Percentiles rank a stretch among this genome's conserved stretches.
phyloP scores from a whole-genome alignment of 2,113 vertebrate genomes.

The Nothocercus julius region DNA sequence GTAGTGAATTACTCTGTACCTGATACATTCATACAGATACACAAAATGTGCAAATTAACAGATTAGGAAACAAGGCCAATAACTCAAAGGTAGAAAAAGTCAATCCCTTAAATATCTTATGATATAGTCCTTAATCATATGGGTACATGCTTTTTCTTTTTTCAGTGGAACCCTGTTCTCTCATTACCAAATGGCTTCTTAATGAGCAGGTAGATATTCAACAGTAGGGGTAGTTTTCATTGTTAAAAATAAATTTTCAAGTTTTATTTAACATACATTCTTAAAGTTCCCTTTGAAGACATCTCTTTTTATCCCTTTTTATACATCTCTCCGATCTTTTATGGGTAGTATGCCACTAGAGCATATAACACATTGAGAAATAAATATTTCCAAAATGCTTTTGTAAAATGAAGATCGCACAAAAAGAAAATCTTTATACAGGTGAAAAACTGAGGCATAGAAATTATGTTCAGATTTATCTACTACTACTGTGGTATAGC shows the following conservation, averaged over 20 bases:
- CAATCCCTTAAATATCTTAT: not conserved
- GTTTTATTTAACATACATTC: constrained; percentile 40
- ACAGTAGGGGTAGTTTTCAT: not conserved
- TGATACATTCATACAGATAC: not conserved
- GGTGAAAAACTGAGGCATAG: not conserved
- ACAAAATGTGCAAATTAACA: not conserved
- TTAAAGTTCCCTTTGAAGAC: constrained; percentile 27
- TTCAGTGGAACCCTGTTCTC: not conserved
- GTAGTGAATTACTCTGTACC: not conserved
- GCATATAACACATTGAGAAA: not conserved
- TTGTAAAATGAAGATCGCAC: not conserved
- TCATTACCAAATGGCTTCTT: constrained; percentile 9
- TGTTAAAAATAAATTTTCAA: constrained; percentile 22
- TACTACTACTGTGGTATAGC: not conserved
- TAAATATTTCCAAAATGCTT: constrained; percentile 12
- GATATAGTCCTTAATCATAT: not conserved
- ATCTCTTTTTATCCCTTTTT: not conserved
- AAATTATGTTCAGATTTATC: not conserved
- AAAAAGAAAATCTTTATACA: not conserved
- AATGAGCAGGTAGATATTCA: constrained; percentile 22
- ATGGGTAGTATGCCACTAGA: not conserved
- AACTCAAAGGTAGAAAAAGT: not conserved
- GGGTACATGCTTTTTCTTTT: constrained; percentile 12
- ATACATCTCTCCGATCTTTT: not conserved
- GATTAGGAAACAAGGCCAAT: not conserved